Base-by-base conservation (phyloP, 2,888 invertebrate species). In the Cloeon dipterum region DNA sequence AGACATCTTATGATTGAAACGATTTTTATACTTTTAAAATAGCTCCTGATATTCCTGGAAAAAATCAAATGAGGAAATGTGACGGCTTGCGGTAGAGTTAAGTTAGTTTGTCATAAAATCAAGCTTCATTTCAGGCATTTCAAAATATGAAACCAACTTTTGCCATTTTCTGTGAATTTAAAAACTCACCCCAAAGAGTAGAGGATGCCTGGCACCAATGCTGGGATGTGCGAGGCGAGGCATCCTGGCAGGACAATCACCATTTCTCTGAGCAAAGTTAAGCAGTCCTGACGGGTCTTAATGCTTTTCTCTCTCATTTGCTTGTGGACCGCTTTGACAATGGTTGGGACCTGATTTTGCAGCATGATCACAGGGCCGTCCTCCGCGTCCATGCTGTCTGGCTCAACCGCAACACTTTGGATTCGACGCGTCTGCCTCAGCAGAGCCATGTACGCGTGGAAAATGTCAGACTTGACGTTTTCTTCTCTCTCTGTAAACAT, bases 391-490 rank as follows among this genome's bases (percentile, higher is more conserved):
- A 74, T 73, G 3, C 68, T 68, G 44, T 76, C 70, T 0, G 74
- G 65, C 58, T 76, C 70, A 40, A 69, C 64, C 1, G 73, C 57
- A 13, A 67, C 67, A 10, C 67, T 67, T 13, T 64, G 62, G 5
- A 44, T 41, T 20, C 65, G 62, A 37, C 77, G 70, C 0, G 96
- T 94, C 52, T 93, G 93, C 42, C 81, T 70, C 43, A 98, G 56
- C 26, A 99, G 59, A 1, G 94, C 85, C 39, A 93, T 81, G 54
- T 93, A 96, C 0, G 94, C 93, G 51, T 89, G 85, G 53, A 98
- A 82, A 43, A 99, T 89, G 53, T 98, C 96, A 19, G 89, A 88
- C 52, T 96, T 94, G 1, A 99, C 98, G 56, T 94, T 98, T 59
- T 99, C 98, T 58, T 99, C 98, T 23, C 96, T 72, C 57, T 96